Conservation (phyloP, 1,140 invertebrate species). For the Leptinotarsa undecemlineata region DNA sequence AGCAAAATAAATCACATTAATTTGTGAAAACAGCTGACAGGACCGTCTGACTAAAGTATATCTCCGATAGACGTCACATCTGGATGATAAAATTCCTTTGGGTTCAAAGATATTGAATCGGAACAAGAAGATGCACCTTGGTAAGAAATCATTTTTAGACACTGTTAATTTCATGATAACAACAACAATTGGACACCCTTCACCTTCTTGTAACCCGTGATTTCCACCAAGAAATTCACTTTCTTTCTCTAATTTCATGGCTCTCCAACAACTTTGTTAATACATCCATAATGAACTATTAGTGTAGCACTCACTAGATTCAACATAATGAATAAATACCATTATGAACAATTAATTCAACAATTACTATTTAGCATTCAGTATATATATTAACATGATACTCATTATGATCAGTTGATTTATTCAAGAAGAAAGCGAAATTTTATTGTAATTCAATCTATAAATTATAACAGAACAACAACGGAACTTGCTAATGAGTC, state of each 20-base stretch:
- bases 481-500: not conserved
- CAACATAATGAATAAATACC: not conserved
- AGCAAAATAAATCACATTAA: no score
- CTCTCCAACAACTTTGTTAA: not conserved
- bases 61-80: no score
- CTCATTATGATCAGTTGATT: not conserved
- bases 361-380: not conserved
- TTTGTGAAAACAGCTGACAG: no score
- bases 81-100: no score
- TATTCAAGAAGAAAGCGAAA: not conserved
- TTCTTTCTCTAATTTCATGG: not conserved
- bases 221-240: not conserved
- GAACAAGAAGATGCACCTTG: no score
- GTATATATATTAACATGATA: not conserved
- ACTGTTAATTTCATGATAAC: no score
- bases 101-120: no score
- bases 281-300: not conserved
- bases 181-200: no score
- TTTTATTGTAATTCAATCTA: not conserved
- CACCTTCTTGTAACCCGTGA: not conserved
- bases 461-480: not conserved
- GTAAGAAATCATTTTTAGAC: no score
- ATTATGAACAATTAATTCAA: not conserved
- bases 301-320: not conserved
- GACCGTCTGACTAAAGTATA: no score